Evolutionary conservation across 2,797 vertebrate species (phyloP), one percentile per base, ranked within the genome.

Genomic region (Acestrorhynchus altus): DNA sequence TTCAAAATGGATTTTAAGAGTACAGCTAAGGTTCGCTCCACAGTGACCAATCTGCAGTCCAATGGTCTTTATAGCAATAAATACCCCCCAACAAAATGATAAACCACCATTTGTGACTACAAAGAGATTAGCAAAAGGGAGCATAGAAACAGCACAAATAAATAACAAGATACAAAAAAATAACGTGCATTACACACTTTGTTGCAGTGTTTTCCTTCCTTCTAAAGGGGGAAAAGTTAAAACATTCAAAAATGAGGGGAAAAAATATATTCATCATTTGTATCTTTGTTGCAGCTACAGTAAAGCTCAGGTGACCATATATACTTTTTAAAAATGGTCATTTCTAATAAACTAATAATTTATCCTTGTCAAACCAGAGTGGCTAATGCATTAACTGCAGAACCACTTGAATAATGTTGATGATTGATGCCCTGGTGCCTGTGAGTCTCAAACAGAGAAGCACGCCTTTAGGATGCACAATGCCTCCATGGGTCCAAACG

Each of bases 401-500:
- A 51, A 49, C 46, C 64, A 40, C 44, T 59, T 42, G 20, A 70
- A 35, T 6, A 35, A 64, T 18, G 60, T 20, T 2, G 42, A 51
- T 8, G 22, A 71, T 15, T 31, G n/a, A 22, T 40, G 57, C 54
- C 22, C 46, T 8, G 44, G 31, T 60, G 28, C 35, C 35, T 69
- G 65, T n/a, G 18, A 46, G 20, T 42, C 66, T 60, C 4, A 60
- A 18, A 60, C 28, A 68, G n/a, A 46, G 88, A 94, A 93, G 92
- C 92, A 92, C 91, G 93, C 90, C 92, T 89, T 85, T 84, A 68
- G 51, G 20, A 66, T 54, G 49, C 42, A 74, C 64, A 64, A 56
- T n/a, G 52, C n/a, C 76, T 70, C 73, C 56, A 76, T 85, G 89
- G 87, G 91, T 6, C 89, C 93, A 47, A 59, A 77, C 65, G 88